Base-by-base conservation (phyloP, 2,888 invertebrate species). In the Drosophila yooni region DNA sequence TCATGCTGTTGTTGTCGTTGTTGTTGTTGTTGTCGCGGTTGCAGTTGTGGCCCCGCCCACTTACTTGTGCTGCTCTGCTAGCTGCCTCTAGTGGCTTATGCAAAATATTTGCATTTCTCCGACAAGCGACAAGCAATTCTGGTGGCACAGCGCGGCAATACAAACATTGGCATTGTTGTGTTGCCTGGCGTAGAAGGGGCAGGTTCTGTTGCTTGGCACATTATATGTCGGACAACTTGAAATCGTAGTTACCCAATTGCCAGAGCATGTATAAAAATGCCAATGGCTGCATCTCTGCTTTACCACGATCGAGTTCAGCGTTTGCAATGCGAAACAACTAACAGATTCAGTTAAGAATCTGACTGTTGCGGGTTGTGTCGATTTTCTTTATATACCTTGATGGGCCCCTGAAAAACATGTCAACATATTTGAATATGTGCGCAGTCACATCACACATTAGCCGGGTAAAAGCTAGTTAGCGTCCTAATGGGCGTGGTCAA, bases 81-180 rank as follows among this genome's bases (percentile, higher is more conserved):
- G 40, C 56, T 64, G 81, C 65, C 74, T 70, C 68, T 74, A 70
- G 70, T 77, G 77, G 67, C 66, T 74, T 78, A 63, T 79, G 74
- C 81, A 74, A 63, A 77, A 79, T 81, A 79, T 81, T 79, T 79
- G 74, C 74, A 66, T 68, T 74, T 51, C 62, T 56, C 54, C 36
- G 66, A 76, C 68, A 79, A 65, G 48, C 79, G 56, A 75, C 52
- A 79, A 58, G 70, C 59, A 36, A 46, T 34, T 53, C 40, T 21
- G 53, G 18, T n/a, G 40, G 53, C 38, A 59, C 53, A 40, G 10
- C 33, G n/a, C 3, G 13, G 2, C 25, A 34, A 53, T 15, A 25
- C 8, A 52, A 4, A 33, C 11, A 18, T 54, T 54, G 27, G n/a
- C 46, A 8, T 46, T 46, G 25, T 2, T 21, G 50, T 5, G 18